Evolutionary conservation across 1,140 invertebrate genomes (phyloP).

Genomic region (Cotesia glomerata): DNA sequence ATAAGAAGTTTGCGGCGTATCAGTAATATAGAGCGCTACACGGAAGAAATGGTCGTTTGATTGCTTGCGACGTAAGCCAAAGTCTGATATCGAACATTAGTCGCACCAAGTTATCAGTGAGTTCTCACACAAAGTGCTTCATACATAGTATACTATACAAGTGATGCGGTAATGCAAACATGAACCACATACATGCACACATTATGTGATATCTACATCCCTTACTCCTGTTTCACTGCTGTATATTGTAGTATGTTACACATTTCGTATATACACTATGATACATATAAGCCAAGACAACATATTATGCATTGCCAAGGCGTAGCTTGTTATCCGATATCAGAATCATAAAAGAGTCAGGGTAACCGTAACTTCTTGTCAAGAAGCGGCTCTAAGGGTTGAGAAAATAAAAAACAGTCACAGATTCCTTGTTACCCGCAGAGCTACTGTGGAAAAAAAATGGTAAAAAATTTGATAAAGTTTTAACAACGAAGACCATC

Average conservation of each 20-base stretch:
- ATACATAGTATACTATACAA: not conserved
- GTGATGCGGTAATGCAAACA: not conserved
- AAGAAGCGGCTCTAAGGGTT: not conserved
- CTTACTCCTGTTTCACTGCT: not conserved
- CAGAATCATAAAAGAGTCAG: slow-evolving; percentile 17
- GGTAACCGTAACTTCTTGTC: not conserved
- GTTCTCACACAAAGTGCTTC: slow-evolving; percentile 23
- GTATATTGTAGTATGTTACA: not conserved
- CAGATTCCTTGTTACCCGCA: too few relatives aligned
- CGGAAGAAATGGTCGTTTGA: not conserved
- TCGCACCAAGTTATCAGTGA: slow-evolving; percentile 22
- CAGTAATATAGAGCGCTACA: not conserved
- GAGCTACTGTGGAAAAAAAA: too few relatives aligned
- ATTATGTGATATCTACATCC: not conserved
- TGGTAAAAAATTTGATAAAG: too few relatives aligned
- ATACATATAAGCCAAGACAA: not conserved
- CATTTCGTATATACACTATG: not conserved
- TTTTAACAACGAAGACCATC: too few relatives aligned
- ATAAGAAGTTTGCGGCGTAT: too few relatives aligned
- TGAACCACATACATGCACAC: not conserved
- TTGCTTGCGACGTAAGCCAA: slow-evolving; percentile 11
- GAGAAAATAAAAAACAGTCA: not conserved
- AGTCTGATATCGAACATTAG: slow-evolving; percentile 22
- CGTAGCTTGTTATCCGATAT: slow-evolving; percentile 24
- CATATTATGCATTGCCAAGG: not conserved